A percentile compares a stretch with the other conserved stretches of the same genome.
phyloP scores from a whole-genome alignment of 2,113 vertebrate genomes.

The Clupea harengus region DNA sequence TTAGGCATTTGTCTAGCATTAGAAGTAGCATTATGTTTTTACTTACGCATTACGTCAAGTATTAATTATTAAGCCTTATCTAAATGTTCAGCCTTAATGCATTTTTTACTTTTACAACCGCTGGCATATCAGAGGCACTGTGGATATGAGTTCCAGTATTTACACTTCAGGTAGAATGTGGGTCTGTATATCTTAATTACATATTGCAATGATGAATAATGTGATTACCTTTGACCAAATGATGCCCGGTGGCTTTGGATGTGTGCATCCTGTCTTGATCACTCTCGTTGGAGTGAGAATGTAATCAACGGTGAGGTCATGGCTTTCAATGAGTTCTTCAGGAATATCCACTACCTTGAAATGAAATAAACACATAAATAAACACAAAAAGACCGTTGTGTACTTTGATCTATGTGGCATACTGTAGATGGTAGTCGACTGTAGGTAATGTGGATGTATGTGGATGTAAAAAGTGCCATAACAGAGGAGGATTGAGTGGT shows the following conservation, averaged over 20 bases:
- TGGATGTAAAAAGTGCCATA: neutral
- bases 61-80: too few relatives aligned
- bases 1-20: too few relatives aligned
- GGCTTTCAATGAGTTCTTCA: constrained; percentile 79
- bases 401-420: neutral
- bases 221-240: constrained; percentile 85
- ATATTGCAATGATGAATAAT: neutral
- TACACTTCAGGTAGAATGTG: too few relatives aligned
- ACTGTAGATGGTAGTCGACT: neutral
- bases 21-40: too few relatives aligned
- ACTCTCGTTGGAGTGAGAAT: constrained; percentile 89
- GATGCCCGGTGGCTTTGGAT: constrained; percentile 81
- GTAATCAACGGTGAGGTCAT: constrained; percentile 93
- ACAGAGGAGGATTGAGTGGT: neutral
- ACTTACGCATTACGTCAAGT: too few relatives aligned
- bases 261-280: constrained; percentile 77
- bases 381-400: neutral
- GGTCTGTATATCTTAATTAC: neutral
- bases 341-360: constrained; percentile 84
- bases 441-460: neutral
- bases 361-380: neutral
- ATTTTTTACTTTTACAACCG: too few relatives aligned
- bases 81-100: too few relatives aligned
- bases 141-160: too few relatives aligned
- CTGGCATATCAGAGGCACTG: too few relatives aligned